These are phyloP conservation scores for Mormyrus iriodes DNA, from an alignment of 2,113 vertebrate genomes.

Conservation along the genomic window DNA sequence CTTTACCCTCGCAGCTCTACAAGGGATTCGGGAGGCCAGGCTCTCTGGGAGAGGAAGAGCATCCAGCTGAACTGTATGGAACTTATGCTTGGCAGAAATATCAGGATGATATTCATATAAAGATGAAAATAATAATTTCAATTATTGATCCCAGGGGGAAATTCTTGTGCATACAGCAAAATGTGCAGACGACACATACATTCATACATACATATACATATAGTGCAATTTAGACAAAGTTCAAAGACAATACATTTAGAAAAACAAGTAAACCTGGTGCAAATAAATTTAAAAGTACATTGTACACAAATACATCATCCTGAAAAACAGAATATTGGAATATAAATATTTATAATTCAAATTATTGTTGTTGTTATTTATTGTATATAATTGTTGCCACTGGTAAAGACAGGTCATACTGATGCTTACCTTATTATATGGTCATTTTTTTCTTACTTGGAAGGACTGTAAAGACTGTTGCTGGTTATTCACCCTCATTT, in stretches of 20 bases:
- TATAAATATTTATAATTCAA: neutral
- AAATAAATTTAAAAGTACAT: neutral
- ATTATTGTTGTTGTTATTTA: no score
- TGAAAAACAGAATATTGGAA: neutral
- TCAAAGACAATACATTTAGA: neutral
- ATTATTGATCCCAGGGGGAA: neutral
- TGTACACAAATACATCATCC: neutral
- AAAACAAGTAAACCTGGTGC: neutral
- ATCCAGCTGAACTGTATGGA: neutral
- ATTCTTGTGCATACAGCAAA: neutral
- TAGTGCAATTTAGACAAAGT: neutral
- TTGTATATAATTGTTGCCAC: no score
- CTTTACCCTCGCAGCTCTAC: neutral
- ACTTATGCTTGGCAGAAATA: neutral
- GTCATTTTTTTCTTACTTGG: constrained; percentile 6
- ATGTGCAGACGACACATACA: neutral
- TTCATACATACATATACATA: neutral
- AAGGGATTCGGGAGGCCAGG: neutral
- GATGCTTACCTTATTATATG: neutral
- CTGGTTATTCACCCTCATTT: constrained; percentile 61
- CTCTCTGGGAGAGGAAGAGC: neutral
- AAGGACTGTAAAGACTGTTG: constrained; percentile 23
- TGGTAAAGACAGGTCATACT: neutral
- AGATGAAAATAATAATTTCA: no score
- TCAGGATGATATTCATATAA: neutral